Evolutionary conservation across 1,140 invertebrate species (phyloP).

Genomic region (Sarcophaga bullata): DNA sequence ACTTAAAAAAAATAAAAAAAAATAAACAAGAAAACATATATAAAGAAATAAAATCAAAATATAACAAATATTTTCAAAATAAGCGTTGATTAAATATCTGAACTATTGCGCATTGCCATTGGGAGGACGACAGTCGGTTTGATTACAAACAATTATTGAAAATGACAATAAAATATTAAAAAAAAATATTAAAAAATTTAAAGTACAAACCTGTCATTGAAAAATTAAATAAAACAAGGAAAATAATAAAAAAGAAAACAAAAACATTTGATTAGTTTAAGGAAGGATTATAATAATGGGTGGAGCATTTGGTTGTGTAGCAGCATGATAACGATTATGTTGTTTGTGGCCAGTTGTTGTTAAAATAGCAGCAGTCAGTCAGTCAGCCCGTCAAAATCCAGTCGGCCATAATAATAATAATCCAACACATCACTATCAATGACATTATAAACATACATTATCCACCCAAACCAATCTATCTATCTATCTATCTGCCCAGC

Average conservation of each 20-base stretch:
- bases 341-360: constrained; percentile 8
- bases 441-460: constrained; percentile 1
- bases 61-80: background rate
- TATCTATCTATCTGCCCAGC: background rate
- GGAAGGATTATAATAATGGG: background rate
- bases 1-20: background rate
- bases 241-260: background rate
- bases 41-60: background rate
- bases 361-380: background rate
- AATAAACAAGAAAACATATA: background rate
- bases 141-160: constrained; percentile 11
- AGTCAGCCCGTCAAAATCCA: too few relatives aligned
- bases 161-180: background rate
- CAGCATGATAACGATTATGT: background rate
- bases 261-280: background rate
- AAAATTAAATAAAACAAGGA: background rate
- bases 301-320: background rate
- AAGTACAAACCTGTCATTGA: constrained; percentile 2
- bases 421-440: background rate
- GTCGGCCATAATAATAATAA: background rate
- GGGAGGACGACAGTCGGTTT: background rate
- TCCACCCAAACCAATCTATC: background rate
- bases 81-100: background rate
- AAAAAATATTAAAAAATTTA: constrained; percentile 17
- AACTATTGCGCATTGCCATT: background rate